Evolutionary conservation across 2,888 invertebrate genomes (phyloP).

Genomic region (Lasioglossum pauxillum): DNA sequence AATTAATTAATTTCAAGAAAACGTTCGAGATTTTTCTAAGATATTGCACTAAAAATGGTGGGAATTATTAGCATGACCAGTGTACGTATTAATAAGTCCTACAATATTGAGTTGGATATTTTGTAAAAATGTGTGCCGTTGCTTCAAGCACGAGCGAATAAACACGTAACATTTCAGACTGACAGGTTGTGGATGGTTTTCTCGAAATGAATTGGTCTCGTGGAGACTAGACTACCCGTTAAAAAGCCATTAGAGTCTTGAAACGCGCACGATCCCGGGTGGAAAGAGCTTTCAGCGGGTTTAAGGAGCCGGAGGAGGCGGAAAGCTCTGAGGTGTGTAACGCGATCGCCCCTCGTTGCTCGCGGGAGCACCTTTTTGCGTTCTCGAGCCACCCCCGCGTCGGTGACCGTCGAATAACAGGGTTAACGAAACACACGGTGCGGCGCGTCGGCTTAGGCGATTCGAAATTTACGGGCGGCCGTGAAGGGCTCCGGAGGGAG

Average conservation of each 20-base stretch:
- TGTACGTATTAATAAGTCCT: not conserved
- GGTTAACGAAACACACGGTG: slow-evolving; percentile 18
- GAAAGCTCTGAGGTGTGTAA: not conserved
- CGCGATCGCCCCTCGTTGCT: slow-evolving; percentile 2
- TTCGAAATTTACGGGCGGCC: slow-evolving; percentile 16
- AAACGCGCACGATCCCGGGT: not conserved
- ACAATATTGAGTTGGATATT: not conserved
- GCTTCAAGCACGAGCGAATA: not conserved
- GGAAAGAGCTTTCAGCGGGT: not conserved
- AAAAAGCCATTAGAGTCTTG: not conserved
- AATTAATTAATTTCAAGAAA: not conserved
- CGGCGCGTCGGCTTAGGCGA: slow-evolving; percentile 17
- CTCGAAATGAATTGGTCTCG: not conserved
- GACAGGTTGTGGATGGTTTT: not conserved
- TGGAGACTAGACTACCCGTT: not conserved
- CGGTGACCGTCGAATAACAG: not conserved
- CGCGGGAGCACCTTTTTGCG: not conserved
- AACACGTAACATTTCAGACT: not conserved
- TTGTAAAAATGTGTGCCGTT: not conserved
- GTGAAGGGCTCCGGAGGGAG: not conserved
- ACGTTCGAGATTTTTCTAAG: not conserved
- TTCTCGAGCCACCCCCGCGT: not conserved
- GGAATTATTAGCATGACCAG: not conserved
- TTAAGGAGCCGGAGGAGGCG: not conserved
- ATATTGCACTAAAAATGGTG: not conserved